These are phyloP conservation scores for Sminthurinus signatus DNA, from an alignment of 1,140 invertebrate species.

Conservation along the genomic window DNA sequence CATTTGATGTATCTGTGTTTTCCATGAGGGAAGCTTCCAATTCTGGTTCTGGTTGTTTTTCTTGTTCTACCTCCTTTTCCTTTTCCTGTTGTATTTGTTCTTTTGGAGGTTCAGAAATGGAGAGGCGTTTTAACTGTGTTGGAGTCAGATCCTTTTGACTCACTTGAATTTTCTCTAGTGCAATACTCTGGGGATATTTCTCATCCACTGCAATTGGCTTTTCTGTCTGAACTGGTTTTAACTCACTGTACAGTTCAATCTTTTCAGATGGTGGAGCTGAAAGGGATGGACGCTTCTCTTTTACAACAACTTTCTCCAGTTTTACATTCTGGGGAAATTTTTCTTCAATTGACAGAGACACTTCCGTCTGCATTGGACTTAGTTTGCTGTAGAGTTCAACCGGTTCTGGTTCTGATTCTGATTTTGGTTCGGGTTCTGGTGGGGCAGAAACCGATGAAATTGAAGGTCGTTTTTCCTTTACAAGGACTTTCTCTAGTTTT, in stretches of 20 bases:
- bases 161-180: not conserved
- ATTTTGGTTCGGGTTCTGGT: no score
- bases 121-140: no score
- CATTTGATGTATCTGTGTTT: no score
- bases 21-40: no score
- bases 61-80: no score
- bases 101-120: no score
- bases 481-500: constrained; percentile 2
- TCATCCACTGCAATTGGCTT: not conserved
- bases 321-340: not conserved
- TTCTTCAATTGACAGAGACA: not conserved
- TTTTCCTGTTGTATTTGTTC: no score
- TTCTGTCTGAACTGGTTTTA: not conserved
- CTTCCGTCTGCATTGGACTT: not conserved
- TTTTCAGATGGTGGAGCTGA: not conserved
- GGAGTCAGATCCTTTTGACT: no score
- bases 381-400: not conserved
- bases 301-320: not conserved
- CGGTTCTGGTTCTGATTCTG: not conserved
- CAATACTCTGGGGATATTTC: not conserved
- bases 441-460: no score
- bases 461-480: no score
- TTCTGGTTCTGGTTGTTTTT: no score
- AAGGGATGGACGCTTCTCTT: not conserved
- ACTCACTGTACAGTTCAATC: not conserved